Evolutionary conservation across 2,888 invertebrate genomes (phyloP).

Genomic region (Dinocampus coccinellae): DNA sequence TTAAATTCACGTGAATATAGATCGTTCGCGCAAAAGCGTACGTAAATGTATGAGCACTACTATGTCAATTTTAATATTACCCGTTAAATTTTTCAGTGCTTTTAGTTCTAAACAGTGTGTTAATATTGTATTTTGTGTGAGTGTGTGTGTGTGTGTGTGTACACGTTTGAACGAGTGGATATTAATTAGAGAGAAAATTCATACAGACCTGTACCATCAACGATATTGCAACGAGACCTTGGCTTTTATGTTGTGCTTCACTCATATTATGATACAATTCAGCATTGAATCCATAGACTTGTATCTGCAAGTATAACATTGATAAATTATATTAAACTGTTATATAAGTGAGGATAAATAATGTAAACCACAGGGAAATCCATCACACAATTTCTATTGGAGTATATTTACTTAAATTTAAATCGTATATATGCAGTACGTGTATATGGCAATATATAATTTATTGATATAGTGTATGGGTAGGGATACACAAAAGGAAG

Average conservation of each 20-base stretch:
- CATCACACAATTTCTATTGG: not conserved
- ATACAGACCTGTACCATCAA: conserved; percentile 90
- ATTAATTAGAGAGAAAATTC: not conserved
- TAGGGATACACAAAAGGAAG: conserved; percentile 21
- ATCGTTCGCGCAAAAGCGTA: conserved; percentile 21
- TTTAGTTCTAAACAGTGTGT: not conserved
- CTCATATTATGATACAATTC: conserved; percentile 97
- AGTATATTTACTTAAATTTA: not conserved
- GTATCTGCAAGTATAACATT: conserved; percentile 77
- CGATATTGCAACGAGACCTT: conserved; percentile 95
- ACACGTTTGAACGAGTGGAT: not conserved
- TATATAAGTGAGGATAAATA: too few relatives aligned
- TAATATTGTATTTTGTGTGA: too few relatives aligned
- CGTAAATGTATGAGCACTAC: conserved; percentile 14
- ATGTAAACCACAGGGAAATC: not conserved
- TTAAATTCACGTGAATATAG: conserved; percentile 40
- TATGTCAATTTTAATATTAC: conserved; percentile 11
- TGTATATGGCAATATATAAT: not conserved
- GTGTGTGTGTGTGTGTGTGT: too few relatives aligned
- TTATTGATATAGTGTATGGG: conserved; percentile 12
- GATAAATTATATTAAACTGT: not conserved
- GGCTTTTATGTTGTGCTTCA: conserved; percentile 95
- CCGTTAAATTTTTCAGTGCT: not conserved
- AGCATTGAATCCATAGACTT: conserved; percentile 96
- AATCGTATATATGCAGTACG: not conserved